Base-by-base conservation (phyloP, 2,797 vertebrate species). In the Lithobates pipiens region DNA sequence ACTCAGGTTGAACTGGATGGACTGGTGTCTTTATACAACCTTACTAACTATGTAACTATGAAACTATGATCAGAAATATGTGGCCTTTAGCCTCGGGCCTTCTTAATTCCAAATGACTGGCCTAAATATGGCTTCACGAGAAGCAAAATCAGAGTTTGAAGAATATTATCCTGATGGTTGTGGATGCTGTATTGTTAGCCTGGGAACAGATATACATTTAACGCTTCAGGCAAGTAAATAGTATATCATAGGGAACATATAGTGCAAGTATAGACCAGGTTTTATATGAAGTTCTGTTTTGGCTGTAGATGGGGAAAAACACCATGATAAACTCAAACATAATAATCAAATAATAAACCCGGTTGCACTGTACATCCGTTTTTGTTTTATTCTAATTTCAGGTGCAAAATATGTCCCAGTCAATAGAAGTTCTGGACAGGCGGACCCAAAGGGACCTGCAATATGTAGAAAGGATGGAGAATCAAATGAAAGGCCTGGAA, bases 331-430 rank as follows among this genome's bases (percentile, higher is more conserved):
- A 23, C 54, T 57, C 50, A 57, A 57, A 57, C 5, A 21, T 57
- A 57, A 57, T 4, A 9, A 23, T 23, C 1, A n/a, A 61, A 61
- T 23, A 61, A 13, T 67, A 29, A 29, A 67, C 25, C 27, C 27
- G 65, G 65, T 8, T 67, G 65, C 27, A 6, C 2, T 65, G 61
- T 65, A 65, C n/a, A 65, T 65, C 61, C 23, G 61, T 25, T n/a
- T 65, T 65, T 65, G 10, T 67, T 29, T 67, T 15, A 29, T 67
- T 29, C 13, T 84, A 29, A 70, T 8, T 65, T 36, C 29, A 99
- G 98, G 98, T 99, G 94, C 98, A 99, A 92, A 99, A 99, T 94
- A 99, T 99, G 98, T 98, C 98, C 86, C 98, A 99, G 89, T 99
- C 98, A 85, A 99, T 99, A 93, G 98, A 99, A 90, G 97, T 99